Base-by-base conservation (phyloP, 2,797 vertebrate genomes). In the Hafferia zeledoni region DNA sequence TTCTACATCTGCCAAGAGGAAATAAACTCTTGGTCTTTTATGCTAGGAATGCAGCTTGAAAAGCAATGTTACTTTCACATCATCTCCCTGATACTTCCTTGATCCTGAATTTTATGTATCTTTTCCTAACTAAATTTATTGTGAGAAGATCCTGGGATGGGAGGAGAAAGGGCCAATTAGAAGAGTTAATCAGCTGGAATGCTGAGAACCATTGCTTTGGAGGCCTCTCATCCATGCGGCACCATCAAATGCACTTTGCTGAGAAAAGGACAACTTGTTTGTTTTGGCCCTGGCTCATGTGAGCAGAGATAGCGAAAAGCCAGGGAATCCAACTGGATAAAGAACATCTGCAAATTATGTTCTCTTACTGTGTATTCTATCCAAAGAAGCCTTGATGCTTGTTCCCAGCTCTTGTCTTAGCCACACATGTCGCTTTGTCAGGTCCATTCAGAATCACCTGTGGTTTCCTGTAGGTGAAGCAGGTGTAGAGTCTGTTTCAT, bases 11-110 rank as follows among this genome's bases (percentile, higher is more conserved):
- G 77, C 90, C 91, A 95, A 95, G 76, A 91, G 91, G 82, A 94
- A 97, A 93, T 95, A 93, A 93, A 94, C 87, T 83, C 44, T 69
- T 81, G 27, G 80, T 90, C 90, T 91, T 93, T 78, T 95, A 90
- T 95, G 89, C 74, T 80, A 89, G 94, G 95, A 96, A 96, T 96
- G 93, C 75, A 28, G 31, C n/a, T 91, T 72, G 72, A 91, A 91
- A 89, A 87, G 44, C 44, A 69, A 47, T 56, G 33, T 61, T 81
- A 53, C 74, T 95, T 94, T 95, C 92, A 93, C 67, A 83, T 93
- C 83, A 69, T 84, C 76, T 95, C 64, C 53, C 28, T 81, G 50
- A 37, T 89, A 39, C 89, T 92, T 95, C 76, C 79, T 92, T 83
- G 57, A 39, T 71, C 28, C 44, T 65, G 43, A 19, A 72, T 86